phyloP scores from a whole-genome alignment of 2,888 invertebrate genomes.

The Epistrophella euchroma region DNA sequence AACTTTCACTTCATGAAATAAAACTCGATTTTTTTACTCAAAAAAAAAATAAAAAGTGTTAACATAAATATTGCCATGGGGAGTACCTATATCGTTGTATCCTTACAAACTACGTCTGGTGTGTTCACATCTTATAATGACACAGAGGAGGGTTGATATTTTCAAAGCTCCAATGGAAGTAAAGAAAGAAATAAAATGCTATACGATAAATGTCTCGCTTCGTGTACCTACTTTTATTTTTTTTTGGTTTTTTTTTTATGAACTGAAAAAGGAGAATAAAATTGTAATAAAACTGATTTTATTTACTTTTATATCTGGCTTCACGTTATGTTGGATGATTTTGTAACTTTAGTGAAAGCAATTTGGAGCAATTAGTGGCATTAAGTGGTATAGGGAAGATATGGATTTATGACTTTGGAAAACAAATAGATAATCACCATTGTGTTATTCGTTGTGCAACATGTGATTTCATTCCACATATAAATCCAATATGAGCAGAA shows the following conservation, averaged over 20 bases:
- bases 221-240: slow-evolving; percentile 59
- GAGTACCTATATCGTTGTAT: slow-evolving; percentile 39
- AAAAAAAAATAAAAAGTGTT: slow-evolving; percentile 54
- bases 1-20: slow-evolving; percentile 70
- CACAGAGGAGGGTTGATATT: slow-evolving; percentile 3
- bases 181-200: slow-evolving; percentile 3
- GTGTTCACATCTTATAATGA: slow-evolving; percentile 28
- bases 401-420: slow-evolving; percentile 36
- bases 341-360: slow-evolving; percentile 37
- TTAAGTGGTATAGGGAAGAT: slow-evolving; percentile 35
- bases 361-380: slow-evolving; percentile 61
- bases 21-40: slow-evolving; percentile 66
- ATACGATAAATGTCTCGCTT: slow-evolving; percentile 24
- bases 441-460: neutral
- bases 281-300: slow-evolving; percentile 70
- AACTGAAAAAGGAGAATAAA: slow-evolving; percentile 65
- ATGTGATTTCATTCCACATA: neutral
- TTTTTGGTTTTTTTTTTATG: slow-evolving; percentile 38
- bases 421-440: slow-evolving; percentile 11
- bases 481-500: no score
- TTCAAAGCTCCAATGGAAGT: neutral
- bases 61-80: slow-evolving; percentile 70
- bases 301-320: slow-evolving; percentile 49
- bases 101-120: slow-evolving; percentile 20
- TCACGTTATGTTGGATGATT: slow-evolving; percentile 43